phyloP scores from a whole-genome alignment of 2,113 vertebrate species.

The Neogobius melanostomus region DNA sequence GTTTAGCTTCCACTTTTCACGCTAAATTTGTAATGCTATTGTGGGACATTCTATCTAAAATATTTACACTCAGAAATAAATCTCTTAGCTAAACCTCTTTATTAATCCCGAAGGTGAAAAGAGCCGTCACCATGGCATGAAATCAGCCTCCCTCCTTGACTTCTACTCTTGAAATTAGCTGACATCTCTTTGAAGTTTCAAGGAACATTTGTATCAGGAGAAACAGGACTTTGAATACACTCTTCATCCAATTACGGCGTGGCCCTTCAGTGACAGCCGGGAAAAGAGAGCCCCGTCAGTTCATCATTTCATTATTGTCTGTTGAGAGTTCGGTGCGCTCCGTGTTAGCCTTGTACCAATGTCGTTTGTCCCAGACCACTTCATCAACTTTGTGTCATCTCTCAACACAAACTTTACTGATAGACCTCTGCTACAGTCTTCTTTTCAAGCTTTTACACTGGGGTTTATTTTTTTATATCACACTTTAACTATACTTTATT shows the following conservation, averaged over 20 bases:
- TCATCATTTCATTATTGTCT: constrained; percentile 32
- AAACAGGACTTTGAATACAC: constrained; percentile 4
- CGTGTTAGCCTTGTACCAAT: constrained; percentile 42
- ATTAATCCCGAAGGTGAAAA: constrained; percentile 44
- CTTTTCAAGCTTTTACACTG: too few relatives aligned
- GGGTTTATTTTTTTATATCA: too few relatives aligned
- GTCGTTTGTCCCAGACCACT: constrained; percentile 13
- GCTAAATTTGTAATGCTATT: not conserved
- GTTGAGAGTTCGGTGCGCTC: constrained; percentile 22
- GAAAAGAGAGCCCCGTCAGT: constrained; percentile 24
- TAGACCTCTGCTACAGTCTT: too few relatives aligned
- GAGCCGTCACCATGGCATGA: constrained; percentile 23
- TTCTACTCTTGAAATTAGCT: constrained; percentile 34
- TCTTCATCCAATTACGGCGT: constrained; percentile 38
- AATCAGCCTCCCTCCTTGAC: constrained; percentile 27
- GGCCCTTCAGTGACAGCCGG: constrained; percentile 22
- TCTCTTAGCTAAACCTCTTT: constrained; percentile 5
- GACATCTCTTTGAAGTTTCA: constrained; percentile 39
- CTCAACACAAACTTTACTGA: too few relatives aligned
- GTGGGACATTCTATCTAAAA: not conserved
- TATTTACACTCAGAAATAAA: constrained; percentile 26
- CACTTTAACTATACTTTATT: too few relatives aligned
- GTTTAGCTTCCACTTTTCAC: too few relatives aligned
- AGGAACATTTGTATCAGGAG: constrained; percentile 21
- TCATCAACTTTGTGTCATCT: not conserved